These are phyloP conservation scores for Sinocyclocheilus anshuiensis DNA, from an alignment of 2,113 vertebrate genomes.

Conservation along the genomic window DNA sequence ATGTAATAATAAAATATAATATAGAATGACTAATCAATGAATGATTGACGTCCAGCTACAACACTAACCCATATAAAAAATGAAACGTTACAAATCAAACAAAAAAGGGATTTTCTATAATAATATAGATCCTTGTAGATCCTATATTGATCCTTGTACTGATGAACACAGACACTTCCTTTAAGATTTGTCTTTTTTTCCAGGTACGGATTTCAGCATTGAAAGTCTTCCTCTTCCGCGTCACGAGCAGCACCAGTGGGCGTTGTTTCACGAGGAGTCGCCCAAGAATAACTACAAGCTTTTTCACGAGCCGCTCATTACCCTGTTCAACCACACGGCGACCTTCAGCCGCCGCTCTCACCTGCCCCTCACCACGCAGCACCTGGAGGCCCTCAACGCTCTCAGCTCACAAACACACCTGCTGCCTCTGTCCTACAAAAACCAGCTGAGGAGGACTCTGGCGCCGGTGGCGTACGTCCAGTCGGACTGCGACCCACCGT, in stretches of 20 bases:
- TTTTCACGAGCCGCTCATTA: conserved; percentile 77
- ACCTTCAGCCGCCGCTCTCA: conserved; percentile 80
- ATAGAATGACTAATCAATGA: too few species aligned
- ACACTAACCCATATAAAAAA: too few species aligned
- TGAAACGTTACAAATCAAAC: too few species aligned
- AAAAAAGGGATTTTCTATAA: too few species aligned
- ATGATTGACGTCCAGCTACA: too few species aligned
- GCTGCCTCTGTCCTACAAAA: conserved; percentile 78
- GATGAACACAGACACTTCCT: too few species aligned
- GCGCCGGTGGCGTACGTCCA: conserved; percentile 83
- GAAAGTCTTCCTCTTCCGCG: conserved; percentile 84
- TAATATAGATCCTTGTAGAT: too few species aligned
- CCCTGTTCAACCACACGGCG: conserved; percentile 86
- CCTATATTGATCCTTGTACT: too few species aligned
- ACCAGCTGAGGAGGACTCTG: conserved; percentile 76
- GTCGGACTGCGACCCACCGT: conserved; percentile 85
- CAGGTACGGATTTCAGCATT: conserved; percentile 84
- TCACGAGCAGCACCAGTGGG: conserved; percentile 81
- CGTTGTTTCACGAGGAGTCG: conserved; percentile 86
- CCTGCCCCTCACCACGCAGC: conserved; percentile 83
- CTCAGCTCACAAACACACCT: conserved; percentile 71
- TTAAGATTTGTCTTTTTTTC: background rate
- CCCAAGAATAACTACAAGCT: conserved; percentile 90
- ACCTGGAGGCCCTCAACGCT: conserved; percentile 76
- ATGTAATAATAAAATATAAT: too few species aligned